Evolutionary conservation across 2,797 vertebrate species (phyloP).

Genomic region (Schizopygopsis pylzovi): DNA sequence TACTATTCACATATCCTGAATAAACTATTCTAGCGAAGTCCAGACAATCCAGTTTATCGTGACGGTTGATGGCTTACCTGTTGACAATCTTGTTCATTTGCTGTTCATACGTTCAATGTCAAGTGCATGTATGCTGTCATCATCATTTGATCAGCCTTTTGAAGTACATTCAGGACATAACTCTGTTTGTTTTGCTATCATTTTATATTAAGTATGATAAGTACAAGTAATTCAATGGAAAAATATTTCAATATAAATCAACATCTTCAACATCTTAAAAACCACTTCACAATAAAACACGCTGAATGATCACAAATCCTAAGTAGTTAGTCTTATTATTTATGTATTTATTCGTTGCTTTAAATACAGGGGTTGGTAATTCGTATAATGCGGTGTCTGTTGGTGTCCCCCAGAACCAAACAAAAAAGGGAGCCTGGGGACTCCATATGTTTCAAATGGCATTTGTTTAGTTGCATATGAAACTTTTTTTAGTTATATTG

Average conservation of each 20-base stretch:
- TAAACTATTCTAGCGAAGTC: neutral
- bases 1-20: neutral
- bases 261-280: neutral
- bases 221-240: neutral
- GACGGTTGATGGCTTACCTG: neutral
- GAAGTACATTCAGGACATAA: neutral
- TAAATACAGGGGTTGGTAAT: slow-evolving; percentile 3
- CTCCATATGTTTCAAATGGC: slow-evolving; percentile 56
- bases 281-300: neutral
- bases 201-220: neutral
- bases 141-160: neutral
- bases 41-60: slow-evolving; percentile 30
- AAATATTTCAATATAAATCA: too few relatives aligned
- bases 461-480: neutral
- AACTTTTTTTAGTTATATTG: neutral
- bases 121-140: neutral
- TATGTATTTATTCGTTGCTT: slow-evolving; percentile 17
- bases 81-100: neutral
- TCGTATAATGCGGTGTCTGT: neutral
- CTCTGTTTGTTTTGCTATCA: neutral
- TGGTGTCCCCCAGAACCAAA: neutral
- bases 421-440: neutral
- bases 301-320: neutral
- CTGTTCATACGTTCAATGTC: neutral
- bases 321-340: slow-evolving; percentile 31